A percentile compares a stretch with the other conserved stretches of the same genome.
These are phyloP conservation scores for Engraulis encrasicolus DNA, from an alignment of 2,113 vertebrate species.

Conservation along the genomic window DNA sequence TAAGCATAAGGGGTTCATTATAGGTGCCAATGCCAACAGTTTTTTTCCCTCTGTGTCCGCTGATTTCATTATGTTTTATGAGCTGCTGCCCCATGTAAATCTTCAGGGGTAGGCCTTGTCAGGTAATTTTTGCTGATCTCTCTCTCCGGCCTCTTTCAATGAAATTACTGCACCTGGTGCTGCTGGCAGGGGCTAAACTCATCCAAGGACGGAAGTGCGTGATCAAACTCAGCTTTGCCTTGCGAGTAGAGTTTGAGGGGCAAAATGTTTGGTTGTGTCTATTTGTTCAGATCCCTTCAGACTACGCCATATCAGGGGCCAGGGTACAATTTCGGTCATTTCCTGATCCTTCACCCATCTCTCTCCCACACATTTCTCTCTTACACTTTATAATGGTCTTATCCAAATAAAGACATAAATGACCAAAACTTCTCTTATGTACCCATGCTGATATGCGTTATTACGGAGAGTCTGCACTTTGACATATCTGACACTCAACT, in stretches of 20 bases:
- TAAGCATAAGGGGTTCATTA: background rate
- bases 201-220: background rate
- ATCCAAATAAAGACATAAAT: background rate
- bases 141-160: background rate
- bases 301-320: no score
- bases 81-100: background rate
- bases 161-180: constrained; percentile 1
- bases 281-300: background rate
- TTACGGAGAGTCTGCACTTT: no score
- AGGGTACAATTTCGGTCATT: no score
- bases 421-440: no score
- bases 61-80: constrained; percentile 6
- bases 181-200: background rate
- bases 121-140: constrained; percentile 16
- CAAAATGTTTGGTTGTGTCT: background rate
- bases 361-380: no score
- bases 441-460: no score
- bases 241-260: background rate
- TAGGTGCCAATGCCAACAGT: background rate
- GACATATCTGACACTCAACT: no score
- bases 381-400: no score
- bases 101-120: background rate
- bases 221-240: background rate
- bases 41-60: background rate
- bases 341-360: no score